Percentiles rank a stretch among this genome's conserved stretches.
Evolutionary conservation across 2,113 vertebrate species (phyloP).

Genomic region (Neolamprologus tretocephalus): DNA sequence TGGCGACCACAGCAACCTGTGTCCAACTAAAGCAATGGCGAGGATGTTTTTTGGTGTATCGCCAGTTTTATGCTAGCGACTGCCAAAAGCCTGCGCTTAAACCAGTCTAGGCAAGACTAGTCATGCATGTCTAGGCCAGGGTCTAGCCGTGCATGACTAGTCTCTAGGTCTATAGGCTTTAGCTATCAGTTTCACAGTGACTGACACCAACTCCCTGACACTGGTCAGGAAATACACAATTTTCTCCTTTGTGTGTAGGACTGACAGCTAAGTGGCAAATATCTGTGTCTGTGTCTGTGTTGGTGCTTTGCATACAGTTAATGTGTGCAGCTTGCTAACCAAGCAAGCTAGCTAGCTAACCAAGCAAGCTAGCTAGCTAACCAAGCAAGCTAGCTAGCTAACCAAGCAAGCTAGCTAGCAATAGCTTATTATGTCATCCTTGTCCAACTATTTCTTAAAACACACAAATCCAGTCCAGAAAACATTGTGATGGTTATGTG

Average conservation of each 20-base stretch:
- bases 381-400: not conserved
- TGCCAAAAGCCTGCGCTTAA: not conserved
- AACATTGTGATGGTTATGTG: not conserved
- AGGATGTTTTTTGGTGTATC: fast-evolving
- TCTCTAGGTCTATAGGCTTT: not conserved
- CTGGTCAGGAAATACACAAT: not conserved
- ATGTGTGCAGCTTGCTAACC: not conserved
- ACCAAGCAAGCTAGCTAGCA: not conserved
- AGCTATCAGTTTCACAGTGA: not conserved
- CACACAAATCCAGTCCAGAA: not conserved
- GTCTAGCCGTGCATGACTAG: not conserved
- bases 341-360: not conserved
- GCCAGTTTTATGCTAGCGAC: not conserved
- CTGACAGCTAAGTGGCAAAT: not conserved
- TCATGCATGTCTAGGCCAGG: not conserved
- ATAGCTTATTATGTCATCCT: not conserved
- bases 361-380: not conserved
- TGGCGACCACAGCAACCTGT: not conserved
- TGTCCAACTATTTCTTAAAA: not conserved
- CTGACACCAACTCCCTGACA: not conserved
- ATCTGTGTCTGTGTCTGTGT: not conserved
- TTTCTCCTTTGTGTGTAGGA: not conserved
- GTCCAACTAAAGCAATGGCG: not conserved
- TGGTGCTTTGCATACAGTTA: not conserved
- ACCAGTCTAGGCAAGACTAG: not conserved